phyloP scores from a whole-genome alignment of 2,797 vertebrate genomes.

The Rhabdomys pumilio region DNA sequence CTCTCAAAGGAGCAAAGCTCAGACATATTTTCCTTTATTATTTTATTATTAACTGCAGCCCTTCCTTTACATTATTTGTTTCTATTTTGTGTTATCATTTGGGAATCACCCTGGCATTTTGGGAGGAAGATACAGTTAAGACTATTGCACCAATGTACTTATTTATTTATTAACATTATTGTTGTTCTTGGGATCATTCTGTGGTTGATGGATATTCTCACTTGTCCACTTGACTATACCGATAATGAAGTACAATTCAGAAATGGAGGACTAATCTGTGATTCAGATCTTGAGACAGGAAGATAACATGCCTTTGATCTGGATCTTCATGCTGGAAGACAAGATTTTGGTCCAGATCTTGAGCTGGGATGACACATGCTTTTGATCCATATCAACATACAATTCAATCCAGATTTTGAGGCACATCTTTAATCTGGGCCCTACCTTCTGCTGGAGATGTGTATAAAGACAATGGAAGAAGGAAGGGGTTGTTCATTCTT shows the following conservation, averaged over 20 bases:
- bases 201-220: not conserved
- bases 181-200: not conserved
- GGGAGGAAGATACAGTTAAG: too few species aligned
- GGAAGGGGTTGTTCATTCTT: not conserved
- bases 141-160: not conserved
- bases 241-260: not conserved
- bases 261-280: not conserved
- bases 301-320: not conserved
- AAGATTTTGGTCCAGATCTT: not conserved
- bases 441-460: not conserved
- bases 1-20: conserved; percentile 32
- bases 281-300: not conserved
- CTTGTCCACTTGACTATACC: not conserved
- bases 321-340: not conserved
- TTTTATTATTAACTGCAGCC: conserved; percentile 59
- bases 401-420: not conserved
- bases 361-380: too few species aligned
- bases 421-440: not conserved
- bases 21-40: conserved; percentile 37
- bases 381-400: too few species aligned
- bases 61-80: not conserved
- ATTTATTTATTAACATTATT: not conserved
- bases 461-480: not conserved
- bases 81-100: conserved; percentile 41
- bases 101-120: not conserved